Evolutionary conservation across 1,140 invertebrate species (phyloP).

Genomic region (Drosophila neocordata): DNA sequence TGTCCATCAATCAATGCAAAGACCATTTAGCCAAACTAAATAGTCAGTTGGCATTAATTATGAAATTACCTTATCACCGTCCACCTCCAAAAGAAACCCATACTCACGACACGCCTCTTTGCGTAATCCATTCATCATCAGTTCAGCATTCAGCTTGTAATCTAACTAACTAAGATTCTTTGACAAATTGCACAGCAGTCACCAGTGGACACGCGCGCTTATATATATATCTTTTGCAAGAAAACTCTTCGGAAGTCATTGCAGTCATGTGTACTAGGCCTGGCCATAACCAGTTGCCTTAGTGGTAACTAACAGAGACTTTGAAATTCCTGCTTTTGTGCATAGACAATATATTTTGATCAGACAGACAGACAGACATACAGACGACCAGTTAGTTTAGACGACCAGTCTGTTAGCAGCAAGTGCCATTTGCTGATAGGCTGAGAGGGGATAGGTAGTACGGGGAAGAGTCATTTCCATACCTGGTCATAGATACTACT

Average conservation of each 20-base stretch:
- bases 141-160: slow-evolving; percentile 36
- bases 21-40: slow-evolving; percentile 52
- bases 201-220: not conserved
- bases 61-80: slow-evolving; percentile 45
- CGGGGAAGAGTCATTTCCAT: slow-evolving; percentile 34
- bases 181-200: slow-evolving; percentile 58
- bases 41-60: slow-evolving; percentile 61
- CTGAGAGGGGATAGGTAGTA: not conserved
- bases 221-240: slow-evolving; percentile 36
- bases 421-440: slow-evolving; percentile 54
- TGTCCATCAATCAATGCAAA: slow-evolving; percentile 23
- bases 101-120: slow-evolving; percentile 22
- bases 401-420: slow-evolving; percentile 25
- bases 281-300: slow-evolving; percentile 41
- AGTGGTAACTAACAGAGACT: slow-evolving; percentile 26
- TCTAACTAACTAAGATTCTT: slow-evolving; percentile 59
- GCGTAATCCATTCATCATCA: slow-evolving; percentile 43
- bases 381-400: slow-evolving; percentile 13
- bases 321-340: slow-evolving; percentile 54
- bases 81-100: not conserved
- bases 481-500: slow-evolving; percentile 27
- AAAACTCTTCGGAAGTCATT: slow-evolving; percentile 48
- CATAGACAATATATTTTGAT: slow-evolving; percentile 18
- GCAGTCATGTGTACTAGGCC: not conserved
- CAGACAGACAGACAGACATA: slow-evolving; percentile 14